These are phyloP conservation scores for Eilema griseolum DNA, from an alignment of 2,888 invertebrate species.

Conservation along the genomic window DNA sequence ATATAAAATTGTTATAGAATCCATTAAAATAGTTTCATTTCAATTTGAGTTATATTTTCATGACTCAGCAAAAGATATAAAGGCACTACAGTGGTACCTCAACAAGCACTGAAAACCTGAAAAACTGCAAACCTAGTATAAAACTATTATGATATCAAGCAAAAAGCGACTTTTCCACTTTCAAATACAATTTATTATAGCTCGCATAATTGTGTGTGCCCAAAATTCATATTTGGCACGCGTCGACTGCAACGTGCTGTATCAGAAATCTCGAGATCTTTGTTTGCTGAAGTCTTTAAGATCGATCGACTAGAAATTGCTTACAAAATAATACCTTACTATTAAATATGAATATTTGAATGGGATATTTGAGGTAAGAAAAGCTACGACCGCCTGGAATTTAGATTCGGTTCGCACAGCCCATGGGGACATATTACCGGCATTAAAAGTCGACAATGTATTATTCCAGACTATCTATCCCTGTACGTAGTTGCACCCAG, in stretches of 20 bases:
- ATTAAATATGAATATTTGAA: background rate
- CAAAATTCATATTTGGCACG: slow-evolving; percentile 4
- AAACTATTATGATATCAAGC: background rate
- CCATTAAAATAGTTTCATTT: too few species aligned
- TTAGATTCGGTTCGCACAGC: too few species aligned
- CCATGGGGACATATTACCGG: too few species aligned
- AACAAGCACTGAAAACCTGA: background rate
- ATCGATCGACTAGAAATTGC: background rate
- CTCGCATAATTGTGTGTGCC: background rate
- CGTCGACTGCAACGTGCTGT: background rate
- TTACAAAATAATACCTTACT: background rate
- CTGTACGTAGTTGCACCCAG: too few species aligned
- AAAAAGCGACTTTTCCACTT: background rate
- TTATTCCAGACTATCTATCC: too few species aligned
- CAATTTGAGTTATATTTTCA: background rate
- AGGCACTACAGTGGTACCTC: background rate
- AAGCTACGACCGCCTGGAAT: background rate
- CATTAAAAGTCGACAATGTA: too few species aligned
- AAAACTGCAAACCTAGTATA: background rate
- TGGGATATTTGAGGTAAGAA: background rate
- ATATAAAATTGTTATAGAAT: too few species aligned
- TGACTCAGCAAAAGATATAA: background rate
- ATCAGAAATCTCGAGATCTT: background rate
- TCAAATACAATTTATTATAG: background rate
- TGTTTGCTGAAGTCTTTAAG: slow-evolving; percentile 4